Evolutionary conservation across 2,113 vertebrate genomes (phyloP).

Genomic region (Nothoprocta perdicaria): DNA sequence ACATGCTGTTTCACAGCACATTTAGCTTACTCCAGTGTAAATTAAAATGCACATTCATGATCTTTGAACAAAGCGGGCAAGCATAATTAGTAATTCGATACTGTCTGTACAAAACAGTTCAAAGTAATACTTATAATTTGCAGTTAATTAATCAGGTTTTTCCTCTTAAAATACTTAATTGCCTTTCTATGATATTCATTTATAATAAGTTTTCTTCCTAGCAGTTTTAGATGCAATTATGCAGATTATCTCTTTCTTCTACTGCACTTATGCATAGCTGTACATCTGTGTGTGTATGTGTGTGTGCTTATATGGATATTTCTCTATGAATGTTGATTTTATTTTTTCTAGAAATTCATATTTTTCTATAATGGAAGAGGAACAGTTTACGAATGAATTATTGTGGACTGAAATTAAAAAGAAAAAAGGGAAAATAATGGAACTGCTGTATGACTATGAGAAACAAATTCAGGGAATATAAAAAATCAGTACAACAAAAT

Average conservation of each 20-base stretch:
- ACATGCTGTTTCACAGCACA: not conserved
- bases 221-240: conserved; percentile 42
- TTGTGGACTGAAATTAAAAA: not conserved
- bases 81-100: conserved; percentile 32
- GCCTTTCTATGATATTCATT: conserved; percentile 41
- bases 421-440: not conserved
- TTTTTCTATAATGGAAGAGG: not conserved
- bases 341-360: not conserved
- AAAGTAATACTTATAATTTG: conserved; percentile 59
- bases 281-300: no score
- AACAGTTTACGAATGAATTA: not conserved
- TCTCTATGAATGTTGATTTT: not conserved
- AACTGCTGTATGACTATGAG: not conserved
- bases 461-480: not conserved
- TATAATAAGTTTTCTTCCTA: conserved; percentile 36
- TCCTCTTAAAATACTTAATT: conserved; percentile 55
- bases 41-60: conserved; percentile 48
- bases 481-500: not conserved
- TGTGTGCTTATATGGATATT: not conserved
- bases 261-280: not conserved
- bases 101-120: not conserved
- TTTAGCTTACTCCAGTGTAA: not conserved
- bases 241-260: not conserved
- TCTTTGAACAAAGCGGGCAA: conserved; percentile 30
- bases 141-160: conserved; percentile 60